These are phyloP conservation scores for Noctua fimbriata DNA, from an alignment of 2,888 invertebrate species.

Conservation along the genomic window DNA sequence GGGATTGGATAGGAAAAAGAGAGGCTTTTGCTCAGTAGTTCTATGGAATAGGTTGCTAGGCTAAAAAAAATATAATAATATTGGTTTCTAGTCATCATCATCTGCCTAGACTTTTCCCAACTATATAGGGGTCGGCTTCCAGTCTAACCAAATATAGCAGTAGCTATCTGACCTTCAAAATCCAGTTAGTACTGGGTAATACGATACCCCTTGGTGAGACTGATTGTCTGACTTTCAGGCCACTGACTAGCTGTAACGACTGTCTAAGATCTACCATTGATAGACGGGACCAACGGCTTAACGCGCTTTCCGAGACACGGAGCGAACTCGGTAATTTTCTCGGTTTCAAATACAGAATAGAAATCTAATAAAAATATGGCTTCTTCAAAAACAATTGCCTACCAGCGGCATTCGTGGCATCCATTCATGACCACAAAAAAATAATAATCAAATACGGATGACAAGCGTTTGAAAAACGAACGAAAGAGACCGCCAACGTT, in stretches of 20 bases:
- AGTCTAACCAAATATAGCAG: not conserved
- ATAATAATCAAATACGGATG: slow-evolving; percentile 17
- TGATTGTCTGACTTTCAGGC: too few relatives aligned
- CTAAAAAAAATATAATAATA: not conserved
- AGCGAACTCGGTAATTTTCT: not conserved
- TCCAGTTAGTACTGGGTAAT: too few relatives aligned
- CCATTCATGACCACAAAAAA: slow-evolving; percentile 10
- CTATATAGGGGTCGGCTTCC: not conserved
- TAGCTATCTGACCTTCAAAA: too few relatives aligned
- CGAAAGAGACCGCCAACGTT: slow-evolving; percentile 29
- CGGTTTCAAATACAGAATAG: not conserved
- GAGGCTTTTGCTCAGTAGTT: not conserved
- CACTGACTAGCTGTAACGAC: not conserved
- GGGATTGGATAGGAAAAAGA: not conserved
- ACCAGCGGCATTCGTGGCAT: not conserved
- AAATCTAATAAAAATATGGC: slow-evolving; percentile 3
- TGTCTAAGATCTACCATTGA: not conserved
- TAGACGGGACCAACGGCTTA: not conserved
- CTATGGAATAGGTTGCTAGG: not conserved
- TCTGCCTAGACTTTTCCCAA: not conserved
- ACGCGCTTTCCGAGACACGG: too few relatives aligned
- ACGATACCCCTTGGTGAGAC: too few relatives aligned
- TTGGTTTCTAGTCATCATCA: too few relatives aligned
- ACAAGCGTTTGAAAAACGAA: slow-evolving; percentile 44
- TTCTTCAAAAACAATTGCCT: slow-evolving; percentile 9